These are phyloP conservation scores for Cryptus viduatorius DNA, from an alignment of 2,888 invertebrate genomes.

Conservation along the genomic window DNA sequence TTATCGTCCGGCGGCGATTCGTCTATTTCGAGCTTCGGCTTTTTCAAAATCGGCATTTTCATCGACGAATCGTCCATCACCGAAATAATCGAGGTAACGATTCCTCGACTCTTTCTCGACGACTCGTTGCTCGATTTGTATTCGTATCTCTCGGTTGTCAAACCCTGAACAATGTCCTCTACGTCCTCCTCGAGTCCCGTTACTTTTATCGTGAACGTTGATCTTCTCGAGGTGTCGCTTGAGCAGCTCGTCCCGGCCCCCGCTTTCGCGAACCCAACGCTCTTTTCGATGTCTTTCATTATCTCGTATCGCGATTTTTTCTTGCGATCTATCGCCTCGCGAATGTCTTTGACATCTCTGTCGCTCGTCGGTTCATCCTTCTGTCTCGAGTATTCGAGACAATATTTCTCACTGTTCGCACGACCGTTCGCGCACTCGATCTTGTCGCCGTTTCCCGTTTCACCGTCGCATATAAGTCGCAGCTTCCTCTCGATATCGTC, in stretches of 20 bases:
- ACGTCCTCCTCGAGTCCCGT: conserved; percentile 79
- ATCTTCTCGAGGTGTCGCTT: not conserved
- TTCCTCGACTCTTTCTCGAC: conserved; percentile 54
- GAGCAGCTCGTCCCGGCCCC: not conserved
- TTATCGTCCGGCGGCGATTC: not conserved
- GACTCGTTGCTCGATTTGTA: conserved; percentile 42
- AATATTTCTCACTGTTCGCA: not conserved
- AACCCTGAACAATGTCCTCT: conserved; percentile 78
- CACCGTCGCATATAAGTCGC: conserved; percentile 60
- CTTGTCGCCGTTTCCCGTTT: conserved; percentile 41
- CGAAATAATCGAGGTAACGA: conserved; percentile 77
- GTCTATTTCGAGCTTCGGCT: conserved; percentile 4
- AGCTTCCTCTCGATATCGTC: conserved; percentile 77
- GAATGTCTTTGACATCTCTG: conserved; percentile 60
- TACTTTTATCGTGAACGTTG: conserved; percentile 78
- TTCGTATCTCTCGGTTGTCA: conserved; percentile 68
- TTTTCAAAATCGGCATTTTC: not conserved
- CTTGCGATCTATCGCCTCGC: conserved; percentile 70
- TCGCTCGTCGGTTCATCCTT: conserved; percentile 21
- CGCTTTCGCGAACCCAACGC: conserved; percentile 51
- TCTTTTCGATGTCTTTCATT: conserved; percentile 73
- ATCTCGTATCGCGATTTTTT: conserved; percentile 71
- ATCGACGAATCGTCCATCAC: conserved; percentile 63
- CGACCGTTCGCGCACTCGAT: not conserved
- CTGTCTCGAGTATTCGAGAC: not conserved